Conservation (phyloP, 2,888 invertebrate genomes). For the Latrodectus elegans region DNA sequence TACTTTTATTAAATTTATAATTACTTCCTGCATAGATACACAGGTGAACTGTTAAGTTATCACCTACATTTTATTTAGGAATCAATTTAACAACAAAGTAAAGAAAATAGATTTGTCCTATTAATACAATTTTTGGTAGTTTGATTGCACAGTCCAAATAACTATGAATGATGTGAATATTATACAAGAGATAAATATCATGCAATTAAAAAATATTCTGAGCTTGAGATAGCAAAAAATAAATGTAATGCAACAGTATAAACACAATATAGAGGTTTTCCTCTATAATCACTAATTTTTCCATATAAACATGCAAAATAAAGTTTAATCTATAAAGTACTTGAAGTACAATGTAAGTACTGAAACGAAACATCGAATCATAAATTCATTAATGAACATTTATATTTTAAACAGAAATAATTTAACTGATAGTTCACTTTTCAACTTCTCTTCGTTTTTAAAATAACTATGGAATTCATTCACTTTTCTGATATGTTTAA, state of each 20-base stretch:
- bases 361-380: no score
- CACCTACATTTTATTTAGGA: constrained; percentile 50
- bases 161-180: constrained; percentile 37
- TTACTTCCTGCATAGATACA: constrained; percentile 42
- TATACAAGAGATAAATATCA: constrained; percentile 13
- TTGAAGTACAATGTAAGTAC: no score
- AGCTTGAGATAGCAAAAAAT: not conserved
- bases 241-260: not conserved
- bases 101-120: constrained; percentile 63
- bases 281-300: no score
- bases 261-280: no score
- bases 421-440: no score
- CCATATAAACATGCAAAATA: not conserved
- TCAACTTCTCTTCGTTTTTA: no score
- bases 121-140: constrained; percentile 62
- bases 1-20: constrained; percentile 54
- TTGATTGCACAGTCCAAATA: constrained; percentile 50
- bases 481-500: no score
- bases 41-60: constrained; percentile 57
- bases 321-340: no score
- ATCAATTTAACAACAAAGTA: constrained; percentile 60
- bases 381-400: no score
- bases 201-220: constrained; percentile 19
- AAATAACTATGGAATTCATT: no score
- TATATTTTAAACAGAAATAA: no score